A percentile compares a stretch with the other conserved stretches of the same genome.
These are phyloP conservation scores for Eulacestoma nigropectus DNA, from an alignment of 2,113 vertebrate species.

Conservation along the genomic window DNA sequence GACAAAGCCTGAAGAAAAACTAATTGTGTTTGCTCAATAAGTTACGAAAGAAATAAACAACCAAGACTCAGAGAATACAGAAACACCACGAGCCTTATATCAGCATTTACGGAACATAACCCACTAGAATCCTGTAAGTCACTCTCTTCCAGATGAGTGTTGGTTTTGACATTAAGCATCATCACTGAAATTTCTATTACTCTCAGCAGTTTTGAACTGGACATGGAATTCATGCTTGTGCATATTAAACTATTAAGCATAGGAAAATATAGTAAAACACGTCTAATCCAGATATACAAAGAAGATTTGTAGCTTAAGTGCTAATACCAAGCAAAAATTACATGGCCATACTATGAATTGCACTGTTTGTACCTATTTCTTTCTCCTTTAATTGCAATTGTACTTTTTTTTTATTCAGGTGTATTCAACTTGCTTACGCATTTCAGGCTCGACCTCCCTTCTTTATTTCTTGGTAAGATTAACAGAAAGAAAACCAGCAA, in stretches of 20 bases:
- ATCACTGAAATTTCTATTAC: background rate
- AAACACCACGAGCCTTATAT: background rate
- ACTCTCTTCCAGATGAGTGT: background rate
- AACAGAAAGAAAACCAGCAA: background rate
- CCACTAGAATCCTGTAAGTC: background rate
- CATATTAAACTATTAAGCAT: background rate
- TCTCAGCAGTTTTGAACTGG: background rate
- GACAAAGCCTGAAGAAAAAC: background rate
- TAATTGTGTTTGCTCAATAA: background rate
- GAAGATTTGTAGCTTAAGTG: background rate
- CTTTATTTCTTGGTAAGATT: background rate
- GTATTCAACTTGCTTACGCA: background rate
- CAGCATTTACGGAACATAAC: background rate
- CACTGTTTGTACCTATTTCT: background rate
- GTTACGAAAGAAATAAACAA: background rate
- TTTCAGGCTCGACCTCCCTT: background rate
- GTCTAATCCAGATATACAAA: background rate
- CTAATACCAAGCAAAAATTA: background rate
- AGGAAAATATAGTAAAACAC: background rate
- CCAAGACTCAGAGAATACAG: background rate
- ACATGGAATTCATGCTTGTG: background rate
- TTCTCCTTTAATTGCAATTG: background rate
- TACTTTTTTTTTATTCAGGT: background rate
- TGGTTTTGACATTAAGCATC: background rate
- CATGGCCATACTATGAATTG: background rate